Conservation (phyloP, 2,888 invertebrate genomes). For the Plebejus melissa region DNA sequence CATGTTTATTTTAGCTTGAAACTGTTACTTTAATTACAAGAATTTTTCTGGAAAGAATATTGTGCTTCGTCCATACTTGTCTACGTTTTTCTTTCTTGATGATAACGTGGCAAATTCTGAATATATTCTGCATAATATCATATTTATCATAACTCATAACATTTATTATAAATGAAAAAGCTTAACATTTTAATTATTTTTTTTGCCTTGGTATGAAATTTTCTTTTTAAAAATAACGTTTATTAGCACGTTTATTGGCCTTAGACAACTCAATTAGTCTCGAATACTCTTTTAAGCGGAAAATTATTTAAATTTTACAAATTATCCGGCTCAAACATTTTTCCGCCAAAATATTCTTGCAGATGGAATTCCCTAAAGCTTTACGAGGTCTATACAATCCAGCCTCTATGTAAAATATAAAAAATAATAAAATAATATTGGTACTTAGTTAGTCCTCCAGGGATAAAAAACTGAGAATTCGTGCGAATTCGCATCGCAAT, state of each 20-base stretch:
- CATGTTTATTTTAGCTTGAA: neutral
- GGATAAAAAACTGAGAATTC: no score
- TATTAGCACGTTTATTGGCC: constrained; percentile 7
- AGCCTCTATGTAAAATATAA: neutral
- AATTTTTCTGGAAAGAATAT: neutral
- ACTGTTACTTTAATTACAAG: neutral
- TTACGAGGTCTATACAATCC: neutral
- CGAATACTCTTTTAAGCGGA: neutral
- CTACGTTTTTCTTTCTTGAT: neutral
- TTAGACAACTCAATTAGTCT: constrained; percentile 14
- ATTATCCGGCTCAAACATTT: constrained; percentile 26
- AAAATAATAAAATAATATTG: neutral
- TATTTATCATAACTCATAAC: no score
- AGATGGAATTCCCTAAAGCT: neutral
- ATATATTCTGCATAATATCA: no score
- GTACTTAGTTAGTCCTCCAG: no score
- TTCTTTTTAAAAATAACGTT: neutral
- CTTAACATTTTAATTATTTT: neutral
- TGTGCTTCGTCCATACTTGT: neutral
- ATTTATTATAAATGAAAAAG: neutral
- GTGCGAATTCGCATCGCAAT: no score
- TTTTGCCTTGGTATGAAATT: neutral
- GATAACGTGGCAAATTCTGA: no score
- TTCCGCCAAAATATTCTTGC: constrained; percentile 1
- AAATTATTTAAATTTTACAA: constrained; percentile 23